Base-by-base conservation (phyloP, 2,888 invertebrate genomes). In the Mantis religiosa region DNA sequence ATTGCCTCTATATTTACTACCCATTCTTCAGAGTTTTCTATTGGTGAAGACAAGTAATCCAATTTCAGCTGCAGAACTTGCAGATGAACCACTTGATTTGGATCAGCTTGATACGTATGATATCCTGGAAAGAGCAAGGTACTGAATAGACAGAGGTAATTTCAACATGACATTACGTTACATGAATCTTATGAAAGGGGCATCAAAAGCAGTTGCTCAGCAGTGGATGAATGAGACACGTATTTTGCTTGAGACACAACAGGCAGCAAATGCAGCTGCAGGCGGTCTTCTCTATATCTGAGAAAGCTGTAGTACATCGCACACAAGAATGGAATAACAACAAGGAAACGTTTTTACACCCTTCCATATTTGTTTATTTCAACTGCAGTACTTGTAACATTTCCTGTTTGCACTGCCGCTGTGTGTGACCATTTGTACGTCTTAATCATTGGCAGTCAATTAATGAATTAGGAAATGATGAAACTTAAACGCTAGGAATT, bases 191-290 rank as follows among this genome's bases (percentile, higher is more conserved):
- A 94, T 99, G 90, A 94, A 96, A 91, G 99, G 99, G n/a, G 98
- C 98, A 81, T 96, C 99, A 0, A 95, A 97, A 4, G 95, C 95
- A 88, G 96, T 98, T 1, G 97, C 99, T 0, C 93, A 94, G 83
- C 96, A 97, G 90, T 99, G 99, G 99, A 95, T 98, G 92, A 95
- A 96, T 89, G 98, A 98, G 91, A 96, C 98, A 0, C 95, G 96
- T 88, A 95, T 97, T 87, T 95, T 97, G 91, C 94, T 99, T 90
- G 99, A 99, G 94, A 97, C 98, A 15, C 95, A 97, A 92, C 98
- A 98, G 93, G 98, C 98, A 20, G 97, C 98, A 15, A 96, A 97
- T 92, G 98, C 98, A 7, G 96, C 97, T 0, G 97, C 98, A 1
- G 95, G 96, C 91, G 96, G 96, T 41, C 93, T 97, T 88, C 92